phyloP scores from a whole-genome alignment of 2,113 vertebrate genomes.

The crab-eating macaque (Macaca fascicularis) region DNA sequence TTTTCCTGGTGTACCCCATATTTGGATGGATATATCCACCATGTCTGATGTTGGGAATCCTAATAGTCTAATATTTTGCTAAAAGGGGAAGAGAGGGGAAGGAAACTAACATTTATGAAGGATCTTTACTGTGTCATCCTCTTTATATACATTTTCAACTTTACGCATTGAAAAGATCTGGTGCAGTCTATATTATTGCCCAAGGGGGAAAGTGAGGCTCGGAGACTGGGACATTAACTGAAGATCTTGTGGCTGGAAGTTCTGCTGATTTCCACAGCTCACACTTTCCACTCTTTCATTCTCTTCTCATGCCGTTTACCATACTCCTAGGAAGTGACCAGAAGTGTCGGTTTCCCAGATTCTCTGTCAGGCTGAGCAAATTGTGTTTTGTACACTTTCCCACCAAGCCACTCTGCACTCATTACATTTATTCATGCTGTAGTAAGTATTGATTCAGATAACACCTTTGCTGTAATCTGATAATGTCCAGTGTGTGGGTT shows the following conservation, averaged over 20 bases:
- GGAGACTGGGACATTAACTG: fast-evolving
- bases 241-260: fast-evolving
- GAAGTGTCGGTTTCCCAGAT: not conserved
- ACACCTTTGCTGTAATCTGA: conserved; percentile 21
- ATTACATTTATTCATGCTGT: not conserved
- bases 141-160: fast-evolving
- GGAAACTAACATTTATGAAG: not conserved
- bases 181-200: fast-evolving
- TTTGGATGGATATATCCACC: not conserved
- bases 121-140: not conserved
- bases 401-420: not conserved
- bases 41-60: not conserved
- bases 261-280: fast-evolving
- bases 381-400: not conserved
- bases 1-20: not conserved
- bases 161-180: not conserved
- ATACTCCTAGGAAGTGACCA: not conserved
- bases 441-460: not conserved
- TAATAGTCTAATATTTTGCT: not conserved
- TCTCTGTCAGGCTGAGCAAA: not conserved
- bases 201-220: not conserved
- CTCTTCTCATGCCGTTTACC: not conserved
- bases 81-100: not conserved
- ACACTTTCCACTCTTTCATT: not conserved
- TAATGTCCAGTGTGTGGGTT: conserved; percentile 43